Percentiles rank a stretch among this genome's conserved stretches.
These are phyloP conservation scores for Diplazon laetatorius DNA, from an alignment of 2,888 invertebrate genomes.

Conservation along the genomic window DNA sequence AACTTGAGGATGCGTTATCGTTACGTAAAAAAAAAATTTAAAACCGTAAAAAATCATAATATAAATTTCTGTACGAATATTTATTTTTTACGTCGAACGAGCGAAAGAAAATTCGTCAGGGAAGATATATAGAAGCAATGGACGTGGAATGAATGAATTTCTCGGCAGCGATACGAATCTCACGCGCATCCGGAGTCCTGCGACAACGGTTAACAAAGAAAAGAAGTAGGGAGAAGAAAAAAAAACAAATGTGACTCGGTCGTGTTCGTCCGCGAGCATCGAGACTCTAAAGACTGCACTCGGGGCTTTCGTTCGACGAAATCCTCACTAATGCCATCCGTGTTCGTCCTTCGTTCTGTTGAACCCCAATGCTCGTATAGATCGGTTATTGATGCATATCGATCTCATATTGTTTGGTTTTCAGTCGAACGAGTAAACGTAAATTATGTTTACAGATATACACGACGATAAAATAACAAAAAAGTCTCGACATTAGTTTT, in stretches of 20 bases:
- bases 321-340: too few relatives aligned
- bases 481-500: background rate
- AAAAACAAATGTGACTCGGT: too few relatives aligned
- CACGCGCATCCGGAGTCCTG: constrained; percentile 38
- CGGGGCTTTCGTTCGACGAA: too few relatives aligned
- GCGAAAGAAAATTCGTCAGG: constrained; percentile 45
- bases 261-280: constrained; percentile 21
- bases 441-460: constrained; percentile 5
- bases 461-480: constrained; percentile 1
- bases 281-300: too few relatives aligned
- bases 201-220: constrained; percentile 49
- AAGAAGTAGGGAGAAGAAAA: too few relatives aligned
- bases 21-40: too few relatives aligned
- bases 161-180: constrained; percentile 60
- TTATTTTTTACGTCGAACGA: constrained; percentile 60
- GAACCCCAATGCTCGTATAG: too few relatives aligned
- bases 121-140: constrained; percentile 43
- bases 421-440: background rate
- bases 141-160: constrained; percentile 56
- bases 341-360: too few relatives aligned
- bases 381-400: too few relatives aligned
- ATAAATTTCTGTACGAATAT: too few relatives aligned
- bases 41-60: too few relatives aligned
- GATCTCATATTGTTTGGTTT: background rate
- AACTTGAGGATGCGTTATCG: too few relatives aligned